Base-by-base conservation (phyloP, 2,797 vertebrate species). In the Lacerta bilineata region DNA sequence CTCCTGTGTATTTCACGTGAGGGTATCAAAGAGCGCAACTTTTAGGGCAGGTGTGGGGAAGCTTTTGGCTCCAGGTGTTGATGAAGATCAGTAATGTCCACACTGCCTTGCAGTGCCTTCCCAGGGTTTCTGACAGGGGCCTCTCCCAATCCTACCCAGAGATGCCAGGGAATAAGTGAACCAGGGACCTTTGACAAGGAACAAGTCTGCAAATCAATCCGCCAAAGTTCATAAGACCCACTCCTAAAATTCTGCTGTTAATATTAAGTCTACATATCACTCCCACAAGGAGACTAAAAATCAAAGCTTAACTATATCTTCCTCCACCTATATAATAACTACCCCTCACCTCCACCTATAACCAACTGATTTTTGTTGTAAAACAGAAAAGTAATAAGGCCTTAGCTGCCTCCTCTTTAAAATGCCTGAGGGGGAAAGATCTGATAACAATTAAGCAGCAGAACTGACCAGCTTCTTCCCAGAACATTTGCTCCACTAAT, bases 211-310 rank as follows among this genome's bases (percentile, higher is more conserved):
- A 84, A 78, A 79, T 43, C 68, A n/a, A 15, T 72, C 66, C 23
- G 18, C 50, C 61, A 27, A 61, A 6, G 46, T 33, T 79, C 39
- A 61, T 61, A 79, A 80, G 39, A 71, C 17, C 27, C 18, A 46
- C 72, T 84, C 46, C 75, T 59, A 33, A 64, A 87, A 64, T 55
- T 87, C 59, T 87, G 64, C 39, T 23, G 39, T 17, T 84, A 79
- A 79, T 8, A 39, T 69, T 69, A 59, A 71, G 43, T 66, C 75
- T 33, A 36, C 33, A 59, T 69, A 41, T 50, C 64, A 61, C 64
- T 71, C 55, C 50, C 50, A 55, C 50, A 55, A 55, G 3, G 13
- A 55, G 50, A 55, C 50, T 55, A 55, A 55, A 55, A 55, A 55
- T 15, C 50, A 55, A 55, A 55, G 50, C 50, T 43, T 43, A 43